Evolutionary conservation across 1,140 invertebrate species (phyloP), one percentile per base, ranked within the genome.

Genomic region (Saccostrea echinata): DNA sequence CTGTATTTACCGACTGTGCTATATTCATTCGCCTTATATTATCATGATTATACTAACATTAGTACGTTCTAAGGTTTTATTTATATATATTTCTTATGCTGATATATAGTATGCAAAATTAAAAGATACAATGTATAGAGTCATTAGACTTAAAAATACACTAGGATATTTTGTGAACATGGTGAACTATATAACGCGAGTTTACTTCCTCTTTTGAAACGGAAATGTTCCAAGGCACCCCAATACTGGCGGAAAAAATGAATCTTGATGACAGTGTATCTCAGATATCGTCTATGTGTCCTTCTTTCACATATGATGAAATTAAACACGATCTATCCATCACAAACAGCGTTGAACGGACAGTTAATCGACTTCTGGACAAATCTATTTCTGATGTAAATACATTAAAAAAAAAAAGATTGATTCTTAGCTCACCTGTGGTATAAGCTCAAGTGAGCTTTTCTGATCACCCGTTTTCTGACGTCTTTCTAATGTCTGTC

Each of bases 281-380:
- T 13, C 85, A 86, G 33, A 55, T 86, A 57, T 86, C 85, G 53
- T 43, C 80, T 33, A 35, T 86, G 61, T 86, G 85, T 81, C 85
- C 85, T 35, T 71, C 33, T 55, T 33, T 24, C 21, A 80, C 76
- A 27, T 52, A 86, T 55, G 52, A 81, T 21, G 24, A 71, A 33
- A 86, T 86, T n/a, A 86, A 80, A 82, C 24, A 81, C n/a, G 71
- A 81, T 57, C 33, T 86, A 1, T 71, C 52, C 3, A 55, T 86
- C 12, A 86, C 76, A 86, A 57, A 51, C n/a, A 64, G 80, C 27
- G 85, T 81, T 21, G 80, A 81, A 71, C 27, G 24, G 1, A 86
- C 85, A 57, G 80, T 86, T 4, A 86, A 86, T 43, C 76, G 85
- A 81, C 55, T 86, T n/a, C 53, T 86, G 0, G 85, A 86, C 16